Evolutionary conservation across 2,888 invertebrate genomes (phyloP).

Genomic region (Tetheella fluctuosa): DNA sequence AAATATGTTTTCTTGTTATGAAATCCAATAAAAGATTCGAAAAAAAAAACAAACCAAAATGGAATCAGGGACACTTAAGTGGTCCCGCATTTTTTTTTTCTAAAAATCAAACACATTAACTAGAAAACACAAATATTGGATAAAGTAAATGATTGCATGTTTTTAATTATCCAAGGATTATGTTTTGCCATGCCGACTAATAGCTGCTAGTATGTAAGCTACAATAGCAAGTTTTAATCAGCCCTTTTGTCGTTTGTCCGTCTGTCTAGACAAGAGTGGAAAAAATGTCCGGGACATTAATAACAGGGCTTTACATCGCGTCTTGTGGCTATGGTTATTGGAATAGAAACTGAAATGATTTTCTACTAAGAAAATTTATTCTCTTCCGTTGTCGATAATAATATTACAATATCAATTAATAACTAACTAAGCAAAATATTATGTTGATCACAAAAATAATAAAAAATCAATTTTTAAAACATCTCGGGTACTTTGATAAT

Average conservation of each 20-base stretch:
- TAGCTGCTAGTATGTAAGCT: constrained; percentile 40
- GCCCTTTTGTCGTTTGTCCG: constrained; percentile 71
- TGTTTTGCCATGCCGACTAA: constrained; percentile 36
- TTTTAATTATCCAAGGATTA: constrained; percentile 36
- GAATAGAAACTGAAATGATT: not conserved
- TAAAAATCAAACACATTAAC: too few species aligned
- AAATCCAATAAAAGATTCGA: too few species aligned
- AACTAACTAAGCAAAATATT: not conserved
- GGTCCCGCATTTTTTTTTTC: too few species aligned
- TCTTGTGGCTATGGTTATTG: constrained; percentile 25
- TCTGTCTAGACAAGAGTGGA: constrained; percentile 67
- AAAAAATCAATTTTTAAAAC: not conserved
- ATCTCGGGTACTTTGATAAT: not conserved
- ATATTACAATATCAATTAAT: too few species aligned
- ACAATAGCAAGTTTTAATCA: constrained; percentile 80
- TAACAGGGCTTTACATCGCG: constrained; percentile 53
- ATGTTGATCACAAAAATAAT: not conserved
- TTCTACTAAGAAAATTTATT: not conserved
- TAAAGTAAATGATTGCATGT: constrained; percentile 4
- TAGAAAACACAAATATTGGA: too few species aligned
- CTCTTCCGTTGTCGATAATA: too few species aligned
- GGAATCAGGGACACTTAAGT: too few species aligned
- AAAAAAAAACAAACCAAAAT: too few species aligned
- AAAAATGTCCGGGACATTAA: constrained; percentile 62
- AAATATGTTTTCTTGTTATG: too few species aligned